phyloP scores from a whole-genome alignment of 1,140 invertebrate genomes.

The Gerris buenoi region DNA sequence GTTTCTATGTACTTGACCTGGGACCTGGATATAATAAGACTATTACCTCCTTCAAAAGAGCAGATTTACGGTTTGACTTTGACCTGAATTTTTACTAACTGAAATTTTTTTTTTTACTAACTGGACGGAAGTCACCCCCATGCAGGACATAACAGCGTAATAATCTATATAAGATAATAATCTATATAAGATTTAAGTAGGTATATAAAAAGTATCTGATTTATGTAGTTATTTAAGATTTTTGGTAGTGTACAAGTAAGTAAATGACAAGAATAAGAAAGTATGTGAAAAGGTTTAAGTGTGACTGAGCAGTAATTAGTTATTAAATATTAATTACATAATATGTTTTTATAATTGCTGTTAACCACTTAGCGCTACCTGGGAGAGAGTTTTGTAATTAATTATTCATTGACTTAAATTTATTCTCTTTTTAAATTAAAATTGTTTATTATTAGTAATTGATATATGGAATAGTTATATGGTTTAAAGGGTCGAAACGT shows the following conservation, averaged over 20 bases:
- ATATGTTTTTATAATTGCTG: too few species aligned
- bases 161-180: too few species aligned
- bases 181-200: too few species aligned
- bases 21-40: conserved; percentile 35
- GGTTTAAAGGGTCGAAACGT: too few species aligned
- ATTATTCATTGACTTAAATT: conserved; percentile 21
- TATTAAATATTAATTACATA: too few species aligned
- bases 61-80: conserved; percentile 26
- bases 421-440: too few species aligned
- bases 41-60: conserved; percentile 25
- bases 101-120: too few species aligned
- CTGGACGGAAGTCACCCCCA: conserved; percentile 28
- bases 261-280: background rate
- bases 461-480: conserved; percentile 11
- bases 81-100: too few species aligned
- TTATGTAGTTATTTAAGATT: conserved; percentile 27
- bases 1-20: conserved; percentile 32
- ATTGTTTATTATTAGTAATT: too few species aligned
- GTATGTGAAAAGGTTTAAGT: too few species aligned
- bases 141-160: conserved; percentile 30
- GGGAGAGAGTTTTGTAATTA: background rate
- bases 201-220: conserved; percentile 25
- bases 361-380: too few species aligned
- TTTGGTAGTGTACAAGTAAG: background rate
- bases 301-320: too few species aligned